Conservation (phyloP, 1,140 invertebrate genomes). For the Dryas iulia region DNA sequence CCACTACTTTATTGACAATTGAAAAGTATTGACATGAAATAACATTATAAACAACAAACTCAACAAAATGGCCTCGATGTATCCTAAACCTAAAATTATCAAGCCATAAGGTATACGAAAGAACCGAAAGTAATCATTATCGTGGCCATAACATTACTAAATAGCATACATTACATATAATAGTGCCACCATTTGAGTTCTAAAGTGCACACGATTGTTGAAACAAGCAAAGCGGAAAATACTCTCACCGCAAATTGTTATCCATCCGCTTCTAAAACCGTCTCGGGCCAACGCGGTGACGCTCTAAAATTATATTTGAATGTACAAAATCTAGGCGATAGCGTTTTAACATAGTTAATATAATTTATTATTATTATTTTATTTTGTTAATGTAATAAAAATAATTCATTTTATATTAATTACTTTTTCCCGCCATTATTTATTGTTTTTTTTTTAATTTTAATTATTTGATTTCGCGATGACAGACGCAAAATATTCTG, state of each 20-base stretch:
- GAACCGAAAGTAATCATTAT: constrained; percentile 1
- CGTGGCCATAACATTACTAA: constrained; percentile 8
- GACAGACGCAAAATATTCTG: too few species aligned
- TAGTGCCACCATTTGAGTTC: constrained; percentile 2
- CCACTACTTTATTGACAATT: not conserved
- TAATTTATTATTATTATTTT: too few species aligned
- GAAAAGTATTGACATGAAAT: too few species aligned
- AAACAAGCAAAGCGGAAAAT: constrained; percentile 39
- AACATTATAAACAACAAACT: not conserved
- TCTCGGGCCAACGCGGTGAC: constrained; percentile 31
- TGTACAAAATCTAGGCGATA: not conserved
- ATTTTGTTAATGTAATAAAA: too few species aligned
- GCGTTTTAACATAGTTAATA: not conserved
- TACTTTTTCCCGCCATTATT: not conserved
- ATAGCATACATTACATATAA: constrained; percentile 17
- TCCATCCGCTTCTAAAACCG: constrained; percentile 45
- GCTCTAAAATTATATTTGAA: not conserved
- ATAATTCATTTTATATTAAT: not conserved
- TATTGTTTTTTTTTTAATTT: not conserved
- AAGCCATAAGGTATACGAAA: not conserved
- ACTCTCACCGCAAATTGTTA: constrained; percentile 54
- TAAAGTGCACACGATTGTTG: constrained; percentile 32
- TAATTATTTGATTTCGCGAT: too few species aligned
- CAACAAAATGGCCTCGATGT: not conserved
- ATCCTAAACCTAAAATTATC: not conserved